A percentile compares a stretch with the other conserved stretches of the same genome.
These are phyloP conservation scores for Ciconia maguari DNA, from an alignment of 2,113 vertebrate genomes.

Conservation along the genomic window DNA sequence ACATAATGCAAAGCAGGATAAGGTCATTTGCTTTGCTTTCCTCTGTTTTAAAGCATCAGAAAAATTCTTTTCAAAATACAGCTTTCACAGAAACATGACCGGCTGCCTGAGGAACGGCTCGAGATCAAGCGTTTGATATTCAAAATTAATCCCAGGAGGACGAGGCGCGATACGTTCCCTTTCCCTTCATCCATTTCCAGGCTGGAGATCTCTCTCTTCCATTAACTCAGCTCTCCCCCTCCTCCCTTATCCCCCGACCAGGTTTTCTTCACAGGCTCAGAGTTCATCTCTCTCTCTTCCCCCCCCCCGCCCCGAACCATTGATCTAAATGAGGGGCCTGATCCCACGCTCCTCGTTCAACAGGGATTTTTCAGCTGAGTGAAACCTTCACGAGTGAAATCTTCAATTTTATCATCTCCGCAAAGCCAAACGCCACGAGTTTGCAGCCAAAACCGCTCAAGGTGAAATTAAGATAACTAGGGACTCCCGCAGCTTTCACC, in stretches of 20 bases:
- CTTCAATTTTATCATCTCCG: background rate
- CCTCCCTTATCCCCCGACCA: background rate
- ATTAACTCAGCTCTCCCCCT: conserved; percentile 3
- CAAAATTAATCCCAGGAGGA: conserved; percentile 48
- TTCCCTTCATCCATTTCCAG: conserved; percentile 33
- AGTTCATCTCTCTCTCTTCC: background rate
- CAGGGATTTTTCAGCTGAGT: background rate
- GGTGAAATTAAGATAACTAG: background rate
- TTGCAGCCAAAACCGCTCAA: background rate
- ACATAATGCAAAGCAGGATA: conserved; percentile 49
- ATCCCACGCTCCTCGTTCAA: background rate
- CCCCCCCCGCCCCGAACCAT: too few relatives aligned
- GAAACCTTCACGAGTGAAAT: background rate
- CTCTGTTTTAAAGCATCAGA: conserved; percentile 32
- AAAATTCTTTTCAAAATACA: conserved; percentile 43
- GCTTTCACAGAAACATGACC: conserved; percentile 46
- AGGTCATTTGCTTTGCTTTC: conserved; percentile 61
- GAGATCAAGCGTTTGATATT: conserved; percentile 42
- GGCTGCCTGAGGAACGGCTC: conserved; percentile 8
- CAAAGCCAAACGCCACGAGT: background rate
- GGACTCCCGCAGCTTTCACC: background rate
- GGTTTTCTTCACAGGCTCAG: background rate
- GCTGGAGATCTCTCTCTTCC: conserved; percentile 44
- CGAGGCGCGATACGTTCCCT: background rate
- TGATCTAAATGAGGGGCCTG: conserved; percentile 10